Percentiles rank a stretch among this genome's conserved stretches.
Evolutionary conservation across 2,113 vertebrate species (phyloP).

Genomic region (Pedetes capensis): DNA sequence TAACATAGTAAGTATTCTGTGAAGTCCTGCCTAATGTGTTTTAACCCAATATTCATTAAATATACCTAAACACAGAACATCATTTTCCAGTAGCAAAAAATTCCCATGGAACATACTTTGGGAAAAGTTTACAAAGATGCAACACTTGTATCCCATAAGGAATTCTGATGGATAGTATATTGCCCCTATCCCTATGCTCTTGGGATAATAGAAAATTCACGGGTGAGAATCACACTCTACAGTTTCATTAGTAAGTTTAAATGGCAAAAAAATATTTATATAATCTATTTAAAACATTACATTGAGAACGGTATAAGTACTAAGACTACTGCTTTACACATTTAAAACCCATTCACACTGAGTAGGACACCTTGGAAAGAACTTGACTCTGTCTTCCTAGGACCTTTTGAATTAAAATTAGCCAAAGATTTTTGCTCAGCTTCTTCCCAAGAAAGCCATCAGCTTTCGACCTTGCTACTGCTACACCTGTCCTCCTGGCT

Average conservation of each 20-base stretch:
- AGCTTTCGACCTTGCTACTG: not conserved
- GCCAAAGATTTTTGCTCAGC: not conserved
- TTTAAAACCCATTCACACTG: not conserved
- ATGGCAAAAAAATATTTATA: not conserved
- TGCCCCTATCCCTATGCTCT: no score
- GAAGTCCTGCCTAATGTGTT: not conserved
- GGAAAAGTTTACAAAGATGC: not conserved
- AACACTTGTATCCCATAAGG: not conserved
- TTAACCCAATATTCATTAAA: not conserved
- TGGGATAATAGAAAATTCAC: not conserved
- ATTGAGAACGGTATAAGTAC: not conserved
- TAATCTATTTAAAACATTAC: not conserved
- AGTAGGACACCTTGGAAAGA: not conserved
- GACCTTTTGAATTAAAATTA: not conserved
- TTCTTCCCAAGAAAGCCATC: not conserved
- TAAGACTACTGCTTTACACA: not conserved
- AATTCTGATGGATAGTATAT: not conserved
- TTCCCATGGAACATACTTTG: not conserved
- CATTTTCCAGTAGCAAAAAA: not conserved
- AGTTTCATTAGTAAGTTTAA: not conserved
- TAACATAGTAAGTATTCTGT: not conserved
- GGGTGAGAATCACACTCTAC: not conserved
- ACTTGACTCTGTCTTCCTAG: not conserved
- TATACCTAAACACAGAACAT: not conserved
- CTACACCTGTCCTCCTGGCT: not conserved